Percentiles rank a stretch among this genome's conserved stretches.
These are phyloP conservation scores for Coenonympha glycerion DNA, from an alignment of 2,888 invertebrate species.

Conservation along the genomic window DNA sequence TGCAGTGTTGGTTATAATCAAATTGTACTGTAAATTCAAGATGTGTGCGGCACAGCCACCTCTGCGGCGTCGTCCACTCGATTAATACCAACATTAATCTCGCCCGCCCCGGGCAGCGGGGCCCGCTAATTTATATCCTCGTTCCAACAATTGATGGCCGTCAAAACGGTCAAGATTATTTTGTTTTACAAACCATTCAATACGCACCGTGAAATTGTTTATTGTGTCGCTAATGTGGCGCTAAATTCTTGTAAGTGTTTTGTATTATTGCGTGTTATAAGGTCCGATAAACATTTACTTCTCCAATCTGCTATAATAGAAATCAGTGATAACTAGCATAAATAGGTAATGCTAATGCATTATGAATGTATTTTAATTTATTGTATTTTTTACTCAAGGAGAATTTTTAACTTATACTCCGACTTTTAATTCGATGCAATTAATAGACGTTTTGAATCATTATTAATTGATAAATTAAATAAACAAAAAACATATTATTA, in stretches of 20 bases:
- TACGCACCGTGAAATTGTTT: conserved; percentile 32
- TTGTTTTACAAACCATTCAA: conserved; percentile 29
- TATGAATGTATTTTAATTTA: too few relatives aligned
- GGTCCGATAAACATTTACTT: too few relatives aligned
- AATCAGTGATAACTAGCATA: too few relatives aligned
- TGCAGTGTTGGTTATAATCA: background rate
- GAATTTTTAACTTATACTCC: too few relatives aligned
- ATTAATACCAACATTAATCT: conserved; percentile 74
- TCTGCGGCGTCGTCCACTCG: conserved; percentile 60
- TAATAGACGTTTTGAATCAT: too few relatives aligned
- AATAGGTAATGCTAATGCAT: too few relatives aligned
- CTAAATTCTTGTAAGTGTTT: background rate
- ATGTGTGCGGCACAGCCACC: conserved; percentile 20
- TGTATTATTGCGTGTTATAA: too few relatives aligned
- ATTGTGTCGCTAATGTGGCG: background rate
- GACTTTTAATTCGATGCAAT: too few relatives aligned
- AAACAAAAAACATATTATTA: too few relatives aligned
- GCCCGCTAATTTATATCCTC: conserved; percentile 66
- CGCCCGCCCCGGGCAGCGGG: conserved; percentile 46
- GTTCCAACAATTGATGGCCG: conserved; percentile 70
- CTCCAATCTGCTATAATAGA: too few relatives aligned
- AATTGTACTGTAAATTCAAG: conserved; percentile 19
- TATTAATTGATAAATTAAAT: too few relatives aligned
- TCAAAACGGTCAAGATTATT: conserved; percentile 47
- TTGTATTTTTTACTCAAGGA: too few relatives aligned